Percentiles rank a stretch among this genome's conserved stretches.
Conservation (phyloP, 2,113 vertebrate species). For the Cariama cristata region DNA sequence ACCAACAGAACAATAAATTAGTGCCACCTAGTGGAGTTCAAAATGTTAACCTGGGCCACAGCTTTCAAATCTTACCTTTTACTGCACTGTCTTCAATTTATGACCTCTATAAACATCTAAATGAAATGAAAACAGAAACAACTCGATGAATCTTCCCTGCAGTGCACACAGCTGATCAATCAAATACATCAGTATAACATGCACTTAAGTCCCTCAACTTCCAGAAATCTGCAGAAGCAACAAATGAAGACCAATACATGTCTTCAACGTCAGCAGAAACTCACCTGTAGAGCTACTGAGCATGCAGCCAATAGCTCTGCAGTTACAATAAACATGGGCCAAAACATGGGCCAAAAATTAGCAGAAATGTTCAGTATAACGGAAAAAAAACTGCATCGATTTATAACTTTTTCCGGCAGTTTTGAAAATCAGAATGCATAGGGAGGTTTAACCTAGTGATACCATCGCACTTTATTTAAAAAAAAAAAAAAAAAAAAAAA, state of each 20-base stretch:
- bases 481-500: neutral
- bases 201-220: neutral
- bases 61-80: neutral
- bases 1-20: slow-evolving; percentile 40
- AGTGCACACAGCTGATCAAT: neutral
- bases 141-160: neutral
- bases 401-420: neutral
- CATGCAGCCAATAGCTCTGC: neutral
- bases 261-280: neutral
- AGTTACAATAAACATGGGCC: fast-evolving
- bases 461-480: neutral
- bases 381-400: neutral
- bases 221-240: neutral
- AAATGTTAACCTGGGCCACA: slow-evolving; percentile 2
- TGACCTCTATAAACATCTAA: neutral
- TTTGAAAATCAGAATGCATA: neutral
- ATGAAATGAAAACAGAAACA: neutral
- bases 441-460: neutral
- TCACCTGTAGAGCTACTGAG: neutral
- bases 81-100: neutral
- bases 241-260: neutral
- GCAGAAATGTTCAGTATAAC: neutral
- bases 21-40: slow-evolving; percentile 53
- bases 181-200: fast-evolving
- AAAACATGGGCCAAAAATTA: fast-evolving